These are phyloP conservation scores for Callyntrura sp. DNA, from an alignment of 2,888 invertebrate species.

Conservation along the genomic window DNA sequence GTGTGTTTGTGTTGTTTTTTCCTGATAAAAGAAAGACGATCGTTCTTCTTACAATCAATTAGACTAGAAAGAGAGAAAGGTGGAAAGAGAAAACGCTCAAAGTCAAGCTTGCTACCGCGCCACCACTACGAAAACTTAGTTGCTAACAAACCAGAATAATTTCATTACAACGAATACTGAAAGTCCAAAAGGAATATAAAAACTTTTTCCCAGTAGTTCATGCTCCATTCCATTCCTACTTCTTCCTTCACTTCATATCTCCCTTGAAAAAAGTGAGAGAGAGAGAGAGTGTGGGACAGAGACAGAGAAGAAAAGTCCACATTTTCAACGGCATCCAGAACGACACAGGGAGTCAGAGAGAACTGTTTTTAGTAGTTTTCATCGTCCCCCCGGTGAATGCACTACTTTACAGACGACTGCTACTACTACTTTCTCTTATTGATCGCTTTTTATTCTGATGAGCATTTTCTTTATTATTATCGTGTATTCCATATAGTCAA, in stretches of 20 bases:
- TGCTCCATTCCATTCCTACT: neutral
- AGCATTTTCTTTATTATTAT: neutral
- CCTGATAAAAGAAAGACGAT: too few species aligned
- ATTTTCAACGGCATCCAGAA: conserved; percentile 3
- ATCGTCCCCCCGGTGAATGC: conserved; percentile 5
- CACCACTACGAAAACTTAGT: neutral
- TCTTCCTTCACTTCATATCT: neutral
- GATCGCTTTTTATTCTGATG: neutral
- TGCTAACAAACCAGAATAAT: conserved; percentile 10
- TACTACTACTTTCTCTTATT: conserved; percentile 32
- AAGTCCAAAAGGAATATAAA: too few species aligned
- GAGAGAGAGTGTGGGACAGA: too few species aligned
- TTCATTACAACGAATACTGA: conserved; percentile 5
- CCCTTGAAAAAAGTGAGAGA: too few species aligned
- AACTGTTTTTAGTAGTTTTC: conserved; percentile 7
- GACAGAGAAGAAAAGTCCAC: neutral
- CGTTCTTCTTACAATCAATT: neutral
- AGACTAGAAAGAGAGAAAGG: neutral
- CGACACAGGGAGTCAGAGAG: conserved; percentile 1
- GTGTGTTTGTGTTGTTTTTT: too few species aligned
- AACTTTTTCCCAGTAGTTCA: neutral
- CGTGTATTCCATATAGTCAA: too few species aligned
- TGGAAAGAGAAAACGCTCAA: conserved; percentile 8
- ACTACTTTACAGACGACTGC: too few species aligned
- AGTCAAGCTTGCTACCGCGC: conserved; percentile 24